Conservation (phyloP, 37 sponge, comb jelly and placozoan species). For the Beroe ovata region DNA sequence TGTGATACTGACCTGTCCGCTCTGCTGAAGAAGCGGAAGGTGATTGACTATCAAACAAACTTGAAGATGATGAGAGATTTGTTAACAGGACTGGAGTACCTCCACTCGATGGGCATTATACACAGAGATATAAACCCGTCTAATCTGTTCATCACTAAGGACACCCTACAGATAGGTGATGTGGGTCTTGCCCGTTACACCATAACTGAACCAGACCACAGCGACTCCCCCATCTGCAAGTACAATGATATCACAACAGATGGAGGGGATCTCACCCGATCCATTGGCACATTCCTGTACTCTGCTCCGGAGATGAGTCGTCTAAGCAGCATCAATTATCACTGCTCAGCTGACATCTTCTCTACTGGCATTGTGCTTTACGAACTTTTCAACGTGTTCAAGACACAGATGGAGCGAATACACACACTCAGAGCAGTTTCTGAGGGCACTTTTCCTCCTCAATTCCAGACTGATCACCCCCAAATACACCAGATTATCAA, state of each 20-base stretch:
- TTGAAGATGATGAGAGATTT: slow-evolving; percentile 43
- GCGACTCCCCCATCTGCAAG: background rate
- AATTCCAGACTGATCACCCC: slow-evolving; percentile 17
- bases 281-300: slow-evolving; percentile 51
- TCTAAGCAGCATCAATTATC: background rate
- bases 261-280: slow-evolving; percentile 15
- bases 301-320: slow-evolving; percentile 41
- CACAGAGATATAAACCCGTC: slow-evolving; percentile 55
- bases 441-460: background rate
- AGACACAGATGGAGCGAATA: slow-evolving; percentile 34
- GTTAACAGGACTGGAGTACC: slow-evolving; percentile 36
- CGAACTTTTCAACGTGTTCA: slow-evolving; percentile 16
- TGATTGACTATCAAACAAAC: background rate
- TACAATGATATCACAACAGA: background rate
- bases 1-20: slow-evolving; percentile 31
- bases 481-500: background rate
- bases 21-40: background rate
- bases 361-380: slow-evolving; percentile 25
- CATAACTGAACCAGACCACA: background rate
- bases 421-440: background rate
- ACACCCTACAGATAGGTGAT: slow-evolving; percentile 44
- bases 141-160: slow-evolving; percentile 23
- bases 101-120: slow-evolving; percentile 23
- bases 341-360: slow-evolving; percentile 50
- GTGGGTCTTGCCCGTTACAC: slow-evolving; percentile 56